These are phyloP conservation scores for Palaemon carinicauda DNA, from an alignment of 1,140 invertebrate genomes.

Conservation along the genomic window DNA sequence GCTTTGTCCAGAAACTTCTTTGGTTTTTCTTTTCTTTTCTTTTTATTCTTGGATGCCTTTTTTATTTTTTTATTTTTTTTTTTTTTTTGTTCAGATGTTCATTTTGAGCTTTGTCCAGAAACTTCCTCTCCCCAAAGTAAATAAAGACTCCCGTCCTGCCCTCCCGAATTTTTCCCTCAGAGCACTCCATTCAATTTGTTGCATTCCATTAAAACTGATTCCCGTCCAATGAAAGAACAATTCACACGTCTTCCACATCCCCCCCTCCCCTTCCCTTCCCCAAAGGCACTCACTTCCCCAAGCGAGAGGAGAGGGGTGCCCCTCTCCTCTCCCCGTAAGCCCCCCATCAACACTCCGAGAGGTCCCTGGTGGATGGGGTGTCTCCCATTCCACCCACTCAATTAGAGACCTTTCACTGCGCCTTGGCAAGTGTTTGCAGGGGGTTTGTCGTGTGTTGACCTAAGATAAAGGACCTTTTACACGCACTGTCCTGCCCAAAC, in stretches of 20 bases:
- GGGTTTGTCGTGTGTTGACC: conserved; percentile 53
- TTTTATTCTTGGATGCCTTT: too few species aligned
- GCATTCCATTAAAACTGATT: not conserved
- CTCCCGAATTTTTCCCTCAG: too few species aligned
- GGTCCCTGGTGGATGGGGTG: not conserved
- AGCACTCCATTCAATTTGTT: too few species aligned
- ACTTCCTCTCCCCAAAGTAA: too few species aligned
- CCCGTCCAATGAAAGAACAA: not conserved
- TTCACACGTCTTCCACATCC: not conserved
- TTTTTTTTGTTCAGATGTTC: too few species aligned
- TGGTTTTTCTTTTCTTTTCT: too few species aligned
- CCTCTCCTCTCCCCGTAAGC: not conserved
- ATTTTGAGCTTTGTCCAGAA: too few species aligned
- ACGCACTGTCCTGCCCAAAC: conserved; percentile 57
- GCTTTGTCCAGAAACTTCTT: too few species aligned
- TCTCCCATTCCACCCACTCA: conserved; percentile 48
- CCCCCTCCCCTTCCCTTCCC: not conserved
- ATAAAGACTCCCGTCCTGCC: too few species aligned
- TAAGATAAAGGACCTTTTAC: conserved; percentile 58
- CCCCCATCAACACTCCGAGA: not conserved
- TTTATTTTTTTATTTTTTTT: too few species aligned
- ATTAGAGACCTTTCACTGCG: conserved; percentile 57
- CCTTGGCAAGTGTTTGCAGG: conserved; percentile 49
- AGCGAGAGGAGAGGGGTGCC: too few species aligned
- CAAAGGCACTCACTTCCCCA: too few species aligned